Conservation (phyloP, 2,113 vertebrate species). For the Oplegnathus fasciatus region DNA sequence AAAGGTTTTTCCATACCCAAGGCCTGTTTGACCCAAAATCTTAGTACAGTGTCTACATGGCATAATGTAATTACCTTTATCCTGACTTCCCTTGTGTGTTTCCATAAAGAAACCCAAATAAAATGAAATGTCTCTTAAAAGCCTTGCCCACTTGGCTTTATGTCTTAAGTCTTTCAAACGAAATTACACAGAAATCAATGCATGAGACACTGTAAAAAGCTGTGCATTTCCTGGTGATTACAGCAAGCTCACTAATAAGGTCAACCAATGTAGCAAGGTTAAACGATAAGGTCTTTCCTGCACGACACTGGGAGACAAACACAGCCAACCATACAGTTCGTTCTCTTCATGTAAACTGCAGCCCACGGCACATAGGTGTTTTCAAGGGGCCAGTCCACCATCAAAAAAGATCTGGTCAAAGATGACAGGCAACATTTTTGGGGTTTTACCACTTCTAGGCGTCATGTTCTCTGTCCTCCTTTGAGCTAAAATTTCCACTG, state of each 20-base stretch:
- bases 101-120: conserved; percentile 3
- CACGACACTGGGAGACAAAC: conserved; percentile 8
- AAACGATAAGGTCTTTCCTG: conserved; percentile 51
- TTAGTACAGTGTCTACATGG: not conserved
- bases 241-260: conserved; percentile 45
- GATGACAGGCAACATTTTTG: conserved; percentile 50
- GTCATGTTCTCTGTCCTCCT: conserved; percentile 13
- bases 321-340: not conserved
- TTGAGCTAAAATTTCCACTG: conserved; percentile 14
- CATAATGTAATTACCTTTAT: not conserved
- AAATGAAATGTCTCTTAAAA: not conserved
- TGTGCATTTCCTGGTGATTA: conserved; percentile 56
- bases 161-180: conserved; percentile 17
- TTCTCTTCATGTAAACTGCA: conserved; percentile 25
- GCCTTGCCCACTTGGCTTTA: not conserved
- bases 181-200: conserved; percentile 55
- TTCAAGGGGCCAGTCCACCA: conserved; percentile 28
- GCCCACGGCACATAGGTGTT: conserved; percentile 18
- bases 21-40: not conserved
- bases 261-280: conserved; percentile 41
- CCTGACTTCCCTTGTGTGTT: not conserved
- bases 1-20: not conserved
- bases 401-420: conserved; percentile 41
- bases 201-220: conserved; percentile 7
- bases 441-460: conserved; percentile 30